Evolutionary conservation across 1,140 invertebrate genomes (phyloP).

Genomic region (Marisa cornuarietis): DNA sequence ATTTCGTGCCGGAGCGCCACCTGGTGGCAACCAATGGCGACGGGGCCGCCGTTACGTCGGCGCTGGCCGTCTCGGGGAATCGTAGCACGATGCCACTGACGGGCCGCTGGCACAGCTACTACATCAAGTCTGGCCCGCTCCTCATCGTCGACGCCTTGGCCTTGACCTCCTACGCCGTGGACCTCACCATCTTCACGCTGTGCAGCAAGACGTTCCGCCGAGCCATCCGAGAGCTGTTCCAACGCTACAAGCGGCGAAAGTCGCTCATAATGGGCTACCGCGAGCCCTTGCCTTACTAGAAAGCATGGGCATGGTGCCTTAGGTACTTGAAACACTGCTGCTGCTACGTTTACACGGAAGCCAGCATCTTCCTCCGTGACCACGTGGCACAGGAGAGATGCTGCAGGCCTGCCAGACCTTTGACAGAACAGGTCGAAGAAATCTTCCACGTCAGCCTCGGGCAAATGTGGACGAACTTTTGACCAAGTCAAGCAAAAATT

Average conservation of each 20-base stretch:
- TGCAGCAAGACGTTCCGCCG: constrained; percentile 21
- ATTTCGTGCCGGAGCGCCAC: constrained; percentile 12
- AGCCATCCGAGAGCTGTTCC: neutral
- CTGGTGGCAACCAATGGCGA: neutral
- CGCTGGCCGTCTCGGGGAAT: neutral
- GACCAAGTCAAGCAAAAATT: too few relatives aligned
- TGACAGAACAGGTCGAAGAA: too few relatives aligned
- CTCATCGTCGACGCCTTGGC: constrained; percentile 17
- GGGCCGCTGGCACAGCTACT: constrained; percentile 22
- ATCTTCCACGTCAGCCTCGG: too few relatives aligned
- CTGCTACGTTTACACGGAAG: too few relatives aligned
- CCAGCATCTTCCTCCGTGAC: too few relatives aligned
- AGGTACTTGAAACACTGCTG: too few relatives aligned
- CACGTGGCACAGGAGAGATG: too few relatives aligned
- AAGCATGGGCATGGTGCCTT: neutral
- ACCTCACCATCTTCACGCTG: constrained; percentile 22
- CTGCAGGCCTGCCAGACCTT: too few relatives aligned
- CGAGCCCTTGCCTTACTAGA: constrained; percentile 3
- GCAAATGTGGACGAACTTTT: too few relatives aligned
- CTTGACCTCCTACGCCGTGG: constrained; percentile 20
- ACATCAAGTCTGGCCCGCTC: constrained; percentile 12
- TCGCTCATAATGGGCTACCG: constrained; percentile 14
- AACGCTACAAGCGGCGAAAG: constrained; percentile 17
- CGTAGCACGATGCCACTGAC: constrained; percentile 9
- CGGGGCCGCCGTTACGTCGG: neutral